Conservation (phyloP, 2,888 invertebrate genomes). For the Cephus nigrinus region DNA sequence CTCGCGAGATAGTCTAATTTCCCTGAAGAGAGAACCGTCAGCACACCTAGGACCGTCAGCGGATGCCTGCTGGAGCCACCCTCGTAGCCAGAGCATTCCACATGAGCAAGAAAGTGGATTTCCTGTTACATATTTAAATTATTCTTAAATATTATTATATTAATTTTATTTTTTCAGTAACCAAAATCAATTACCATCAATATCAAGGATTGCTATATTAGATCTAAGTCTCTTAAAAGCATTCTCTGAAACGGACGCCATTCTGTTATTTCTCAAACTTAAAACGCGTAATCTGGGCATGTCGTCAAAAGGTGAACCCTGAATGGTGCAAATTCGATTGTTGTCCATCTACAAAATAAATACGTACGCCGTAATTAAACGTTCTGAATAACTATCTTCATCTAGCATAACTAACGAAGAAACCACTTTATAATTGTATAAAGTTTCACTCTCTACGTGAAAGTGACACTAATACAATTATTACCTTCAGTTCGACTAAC, state of each 20-base stretch:
- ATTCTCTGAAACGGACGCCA: constrained; percentile 78
- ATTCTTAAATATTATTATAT: neutral
- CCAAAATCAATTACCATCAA: constrained; percentile 75
- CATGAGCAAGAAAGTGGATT: constrained; percentile 88
- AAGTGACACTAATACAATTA: constrained; percentile 34
- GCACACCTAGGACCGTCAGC: constrained; percentile 82
- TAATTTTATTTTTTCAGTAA: neutral
- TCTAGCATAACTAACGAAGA: constrained; percentile 29
- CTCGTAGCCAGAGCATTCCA: constrained; percentile 84
- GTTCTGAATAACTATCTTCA: constrained; percentile 44
- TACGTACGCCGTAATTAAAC: constrained; percentile 1
- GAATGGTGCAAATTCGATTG: constrained; percentile 83
- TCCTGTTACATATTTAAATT: constrained; percentile 67
- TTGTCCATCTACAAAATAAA: constrained; percentile 74
- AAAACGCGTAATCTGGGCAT: constrained; percentile 87
- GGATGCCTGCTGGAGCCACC: constrained; percentile 83
- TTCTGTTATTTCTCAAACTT: constrained; percentile 80
- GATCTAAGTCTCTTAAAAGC: constrained; percentile 81
- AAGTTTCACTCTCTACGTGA: constrained; percentile 58
- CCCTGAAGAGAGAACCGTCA: constrained; percentile 81
- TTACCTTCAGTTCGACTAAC: constrained; percentile 83
- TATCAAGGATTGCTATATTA: constrained; percentile 84
- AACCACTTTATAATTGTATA: constrained; percentile 9
- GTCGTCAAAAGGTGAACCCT: constrained; percentile 83
- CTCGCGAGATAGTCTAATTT: constrained; percentile 76